These are phyloP conservation scores for Synchiropus splendidus DNA, from an alignment of 2,113 vertebrate genomes.

Conservation along the genomic window DNA sequence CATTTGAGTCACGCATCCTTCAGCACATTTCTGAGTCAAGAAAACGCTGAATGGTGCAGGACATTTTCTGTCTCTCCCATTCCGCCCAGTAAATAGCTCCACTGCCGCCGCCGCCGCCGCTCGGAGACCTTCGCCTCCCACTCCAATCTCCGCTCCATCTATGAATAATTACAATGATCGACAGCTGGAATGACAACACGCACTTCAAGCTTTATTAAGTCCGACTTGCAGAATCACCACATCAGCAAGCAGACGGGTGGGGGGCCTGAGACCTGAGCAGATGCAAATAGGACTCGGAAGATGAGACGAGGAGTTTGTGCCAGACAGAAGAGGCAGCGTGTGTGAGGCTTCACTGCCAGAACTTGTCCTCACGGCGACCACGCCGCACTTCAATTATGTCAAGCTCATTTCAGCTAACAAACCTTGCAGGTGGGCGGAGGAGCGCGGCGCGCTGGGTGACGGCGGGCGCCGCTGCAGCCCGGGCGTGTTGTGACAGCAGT, in stretches of 20 bases:
- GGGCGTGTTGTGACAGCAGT: conserved; percentile 9
- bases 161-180: conserved; percentile 61
- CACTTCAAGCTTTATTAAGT: conserved; percentile 65
- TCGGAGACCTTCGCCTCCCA: conserved; percentile 51
- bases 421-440: conserved; percentile 29
- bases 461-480: not conserved
- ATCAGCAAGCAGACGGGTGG: conserved; percentile 46
- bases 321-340: conserved; percentile 5
- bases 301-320: conserved; percentile 11
- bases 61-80: too few species aligned
- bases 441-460: conserved; percentile 11
- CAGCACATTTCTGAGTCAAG: too few species aligned
- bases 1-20: too few species aligned
- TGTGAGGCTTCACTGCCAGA: conserved; percentile 2
- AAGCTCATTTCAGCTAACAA: too few species aligned
- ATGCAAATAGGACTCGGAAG: conserved; percentile 34
- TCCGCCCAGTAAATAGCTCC: conserved; percentile 27
- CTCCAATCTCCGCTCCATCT: conserved; percentile 54
- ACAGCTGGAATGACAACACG: conserved; percentile 57
- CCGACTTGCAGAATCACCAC: conserved; percentile 36
- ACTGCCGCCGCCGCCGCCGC: conserved; percentile 21
- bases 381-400: conserved; percentile 23
- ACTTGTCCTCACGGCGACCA: conserved; percentile 13
- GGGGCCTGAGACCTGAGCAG: conserved; percentile 1
- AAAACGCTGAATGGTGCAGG: conserved; percentile 37